phyloP scores from a whole-genome alignment of 2,797 vertebrate species.

The Dromococcyx pavoninus region DNA sequence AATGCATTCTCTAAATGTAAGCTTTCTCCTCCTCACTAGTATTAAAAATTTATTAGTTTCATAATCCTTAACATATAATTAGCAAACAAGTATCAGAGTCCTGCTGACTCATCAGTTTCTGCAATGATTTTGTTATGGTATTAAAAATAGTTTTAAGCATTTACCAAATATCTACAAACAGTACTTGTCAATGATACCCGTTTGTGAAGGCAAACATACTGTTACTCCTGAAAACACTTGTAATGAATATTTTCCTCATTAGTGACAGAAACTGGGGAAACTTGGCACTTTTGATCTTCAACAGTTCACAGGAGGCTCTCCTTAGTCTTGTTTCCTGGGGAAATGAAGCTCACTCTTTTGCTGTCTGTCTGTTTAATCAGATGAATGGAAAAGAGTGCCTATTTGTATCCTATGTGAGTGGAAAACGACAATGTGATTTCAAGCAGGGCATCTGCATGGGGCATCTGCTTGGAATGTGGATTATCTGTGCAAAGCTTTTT shows the following conservation, averaged over 20 bases:
- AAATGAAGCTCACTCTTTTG: not conserved
- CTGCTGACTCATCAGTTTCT: slow-evolving; percentile 46
- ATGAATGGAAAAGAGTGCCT: not conserved
- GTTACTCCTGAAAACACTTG: slow-evolving; percentile 22
- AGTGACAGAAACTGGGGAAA: slow-evolving; percentile 18
- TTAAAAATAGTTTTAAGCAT: slow-evolving; percentile 31
- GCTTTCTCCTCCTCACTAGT: not conserved
- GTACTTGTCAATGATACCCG: not conserved
- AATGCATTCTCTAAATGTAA: slow-evolving; percentile 36
- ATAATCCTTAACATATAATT: slow-evolving; percentile 49
- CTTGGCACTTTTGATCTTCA: slow-evolving; percentile 34
- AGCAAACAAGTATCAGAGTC: not conserved
- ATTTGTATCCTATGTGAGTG: not conserved
- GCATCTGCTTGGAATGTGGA: fast-evolving
- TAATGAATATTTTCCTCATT: slow-evolving; percentile 50
- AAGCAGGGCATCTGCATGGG: fast-evolving
- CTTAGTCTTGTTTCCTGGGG: not conserved
- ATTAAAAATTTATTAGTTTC: slow-evolving; percentile 55
- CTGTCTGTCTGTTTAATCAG: not conserved
- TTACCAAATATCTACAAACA: slow-evolving; percentile 18
- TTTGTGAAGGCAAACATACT: not conserved
- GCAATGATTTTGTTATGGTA: not conserved
- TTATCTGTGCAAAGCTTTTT: not conserved
- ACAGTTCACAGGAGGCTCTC: not conserved
- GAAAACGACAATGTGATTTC: not conserved